phyloP scores from a whole-genome alignment of 2,113 vertebrate species.

The Periophthalmodon schlosseri region DNA sequence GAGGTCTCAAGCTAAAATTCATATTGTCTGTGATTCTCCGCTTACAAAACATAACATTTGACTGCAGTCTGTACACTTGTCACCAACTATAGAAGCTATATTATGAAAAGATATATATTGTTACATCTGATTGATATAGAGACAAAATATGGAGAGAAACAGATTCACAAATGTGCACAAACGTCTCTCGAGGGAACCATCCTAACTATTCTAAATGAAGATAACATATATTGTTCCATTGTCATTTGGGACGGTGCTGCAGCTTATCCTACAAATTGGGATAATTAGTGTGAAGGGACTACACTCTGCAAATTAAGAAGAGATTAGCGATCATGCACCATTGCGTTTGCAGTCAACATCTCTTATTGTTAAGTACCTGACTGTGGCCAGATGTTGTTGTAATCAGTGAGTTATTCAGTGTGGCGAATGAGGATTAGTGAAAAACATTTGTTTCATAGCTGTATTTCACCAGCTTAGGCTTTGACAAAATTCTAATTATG shows the following conservation, averaged over 20 bases:
- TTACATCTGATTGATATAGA: background rate
- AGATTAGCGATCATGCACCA: slow-evolving; percentile 6
- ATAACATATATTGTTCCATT: background rate
- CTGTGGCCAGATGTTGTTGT: background rate
- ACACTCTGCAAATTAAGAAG: background rate
- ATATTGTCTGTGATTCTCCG: too few relatives aligned
- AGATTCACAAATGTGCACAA: background rate
- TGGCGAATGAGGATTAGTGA: background rate
- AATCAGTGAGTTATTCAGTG: background rate
- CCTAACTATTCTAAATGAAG: background rate
- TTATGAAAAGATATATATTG: background rate
- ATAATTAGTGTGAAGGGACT: slow-evolving; percentile 13
- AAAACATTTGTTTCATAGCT: background rate
- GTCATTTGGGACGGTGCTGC: slow-evolving; percentile 1
- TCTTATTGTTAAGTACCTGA: slow-evolving; percentile 1
- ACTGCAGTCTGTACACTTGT: background rate
- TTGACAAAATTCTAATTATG: background rate
- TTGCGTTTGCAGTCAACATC: slow-evolving; percentile 5
- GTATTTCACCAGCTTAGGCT: background rate
- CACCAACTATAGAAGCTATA: background rate
- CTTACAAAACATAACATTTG: background rate
- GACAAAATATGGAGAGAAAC: background rate
- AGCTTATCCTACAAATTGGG: slow-evolving; percentile 8
- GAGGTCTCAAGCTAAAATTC: too few relatives aligned
- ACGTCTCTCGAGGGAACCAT: background rate